Conservation (phyloP, 2,888 invertebrate genomes). For the Auanema freiburgensis region DNA sequence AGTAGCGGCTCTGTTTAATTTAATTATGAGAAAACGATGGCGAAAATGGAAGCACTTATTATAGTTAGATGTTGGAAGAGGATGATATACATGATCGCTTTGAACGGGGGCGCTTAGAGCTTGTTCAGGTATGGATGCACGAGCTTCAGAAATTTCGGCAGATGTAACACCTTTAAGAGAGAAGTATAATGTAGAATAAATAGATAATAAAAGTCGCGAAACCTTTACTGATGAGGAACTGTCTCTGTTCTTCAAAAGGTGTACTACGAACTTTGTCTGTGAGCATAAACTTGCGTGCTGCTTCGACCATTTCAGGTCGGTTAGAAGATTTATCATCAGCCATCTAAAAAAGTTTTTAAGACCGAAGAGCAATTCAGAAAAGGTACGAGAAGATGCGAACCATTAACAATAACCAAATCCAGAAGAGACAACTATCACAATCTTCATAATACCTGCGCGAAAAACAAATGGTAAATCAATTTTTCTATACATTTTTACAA, state of each 20-base stretch:
- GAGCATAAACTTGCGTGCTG: conserved; percentile 55
- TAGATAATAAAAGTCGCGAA: not conserved
- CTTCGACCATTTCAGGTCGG: conserved; percentile 55
- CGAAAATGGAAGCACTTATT: conserved; percentile 2
- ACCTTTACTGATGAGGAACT: conserved; percentile 57
- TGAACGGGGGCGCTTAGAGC: not conserved
- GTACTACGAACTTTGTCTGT: conserved; percentile 56
- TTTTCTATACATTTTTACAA: not conserved
- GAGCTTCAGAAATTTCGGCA: conserved; percentile 50
- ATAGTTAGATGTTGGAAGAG: not conserved
- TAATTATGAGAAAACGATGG: not conserved
- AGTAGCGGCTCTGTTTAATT: conserved; percentile 25
- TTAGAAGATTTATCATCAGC: conserved; percentile 1
- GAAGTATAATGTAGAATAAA: not conserved
- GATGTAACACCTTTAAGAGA: conserved; percentile 41
- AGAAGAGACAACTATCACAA: not conserved
- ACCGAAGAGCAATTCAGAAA: not conserved
- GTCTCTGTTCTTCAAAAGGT: conserved; percentile 55
- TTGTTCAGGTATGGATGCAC: conserved; percentile 30
- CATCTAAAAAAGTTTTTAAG: conserved; percentile 1
- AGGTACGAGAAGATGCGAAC: not conserved
- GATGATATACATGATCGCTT: not conserved
- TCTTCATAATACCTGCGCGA: conserved; percentile 1
- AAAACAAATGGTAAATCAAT: not conserved
- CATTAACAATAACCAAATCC: not conserved